Conservation (phyloP, 2,797 vertebrate species). For the Xerus rutilus region DNA sequence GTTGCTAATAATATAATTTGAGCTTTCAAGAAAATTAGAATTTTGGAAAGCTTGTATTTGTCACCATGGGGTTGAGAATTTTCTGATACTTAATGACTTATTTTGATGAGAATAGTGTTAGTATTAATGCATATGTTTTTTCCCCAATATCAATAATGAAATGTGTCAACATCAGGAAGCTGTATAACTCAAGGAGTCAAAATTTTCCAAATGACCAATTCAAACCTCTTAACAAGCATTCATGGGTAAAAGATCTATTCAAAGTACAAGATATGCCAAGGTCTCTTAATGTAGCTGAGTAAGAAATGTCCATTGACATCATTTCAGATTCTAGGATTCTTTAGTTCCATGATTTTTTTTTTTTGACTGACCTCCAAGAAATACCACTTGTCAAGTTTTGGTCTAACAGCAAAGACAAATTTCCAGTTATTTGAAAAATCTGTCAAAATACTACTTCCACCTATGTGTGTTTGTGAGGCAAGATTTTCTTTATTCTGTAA, state of each 20-base stretch:
- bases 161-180: not conserved
- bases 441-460: slow-evolving; percentile 36
- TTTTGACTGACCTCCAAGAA: slow-evolving; percentile 13
- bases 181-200: not conserved
- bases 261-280: not conserved
- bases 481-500: slow-evolving; percentile 20
- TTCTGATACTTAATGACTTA: not conserved
- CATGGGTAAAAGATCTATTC: not conserved
- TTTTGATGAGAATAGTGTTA: not conserved
- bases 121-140: not conserved
- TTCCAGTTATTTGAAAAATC: slow-evolving; percentile 16
- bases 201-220: slow-evolving; percentile 10
- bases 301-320: not conserved
- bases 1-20: slow-evolving; percentile 61
- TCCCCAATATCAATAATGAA: not conserved
- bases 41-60: slow-evolving; percentile 48
- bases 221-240: slow-evolving; percentile 9
- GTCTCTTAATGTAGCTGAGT: not conserved
- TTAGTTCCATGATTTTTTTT: not conserved
- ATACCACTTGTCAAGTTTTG: slow-evolving; percentile 34
- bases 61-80: not conserved
- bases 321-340: not conserved
- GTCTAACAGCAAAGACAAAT: slow-evolving; percentile 38
- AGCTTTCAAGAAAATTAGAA: slow-evolving; percentile 69
- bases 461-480: not conserved